Evolutionary conservation across 2,797 vertebrate species (phyloP), one percentile per base, ranked within the genome.

Genomic region (Huso huso): DNA sequence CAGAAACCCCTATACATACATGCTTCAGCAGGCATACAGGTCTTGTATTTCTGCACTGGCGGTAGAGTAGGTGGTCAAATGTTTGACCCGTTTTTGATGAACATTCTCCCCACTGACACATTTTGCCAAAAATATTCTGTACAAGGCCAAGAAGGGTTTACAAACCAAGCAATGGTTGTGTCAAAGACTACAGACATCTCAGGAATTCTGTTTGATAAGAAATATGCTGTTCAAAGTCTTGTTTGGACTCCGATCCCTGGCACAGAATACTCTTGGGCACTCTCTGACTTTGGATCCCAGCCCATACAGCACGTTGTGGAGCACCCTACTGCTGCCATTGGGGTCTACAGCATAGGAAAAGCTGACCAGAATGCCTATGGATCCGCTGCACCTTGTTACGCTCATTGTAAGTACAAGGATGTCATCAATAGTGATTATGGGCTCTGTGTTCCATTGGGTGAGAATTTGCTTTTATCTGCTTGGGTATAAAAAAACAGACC

Each of bases 71-170:
- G 37, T 37, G 0, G 18, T 2, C 1, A 1, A 1, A 8, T 2
- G 1, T 82, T 78, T 6, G 68, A 71, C 50, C 74, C 82, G 11
- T 77, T 78, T 55, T 62, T 84, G 23, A 58, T 74, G 23, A 69
- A 70, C 49, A 6, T 82, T 62, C 72, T 76, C 0, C 73, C 73
- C 1, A 65, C 71, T 51, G 62, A 13, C 0, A 58, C 73, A 13
- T 83, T 79, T 58, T 81, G 78, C 49, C 12, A 66, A 4, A 71
- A 72, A 57, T 84, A 80, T 8, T 66, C 73, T 49, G 6, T 81
- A 51, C 66, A 12, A 12, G 75, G 48, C 0, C 23, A 75, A 15
- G 15, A 64, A 4, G 70, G 8, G 48, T 63, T 68, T 51, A 3
- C 68, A 1, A 71, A 75, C 6, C 60, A 73, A 63, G 77, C 69